Evolutionary conservation across 1,140 invertebrate species (phyloP), one percentile per base, ranked within the genome.

Genomic region (Pararge aegeria): DNA sequence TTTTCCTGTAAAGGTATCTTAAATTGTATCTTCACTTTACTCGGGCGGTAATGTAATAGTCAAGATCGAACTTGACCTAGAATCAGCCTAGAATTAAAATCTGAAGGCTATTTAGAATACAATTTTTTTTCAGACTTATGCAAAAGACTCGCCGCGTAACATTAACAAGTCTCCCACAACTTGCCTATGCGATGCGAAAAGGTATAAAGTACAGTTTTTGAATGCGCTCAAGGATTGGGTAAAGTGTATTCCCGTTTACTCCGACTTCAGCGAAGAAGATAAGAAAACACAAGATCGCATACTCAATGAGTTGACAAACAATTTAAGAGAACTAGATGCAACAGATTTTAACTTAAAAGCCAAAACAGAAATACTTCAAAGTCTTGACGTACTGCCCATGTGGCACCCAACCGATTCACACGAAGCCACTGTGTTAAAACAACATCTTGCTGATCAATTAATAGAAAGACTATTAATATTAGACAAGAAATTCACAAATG

Each of bases 231-330:
- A 12, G 7, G 55, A 65, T 15, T 76, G 73, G 73, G 12, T 70
- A 5, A 44, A 66, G 50, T 55, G 64, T 0, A 46, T 79, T 34
- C 76, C 76, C n/a, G 64, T 70, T 0, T 56, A 65, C 27, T 38
- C 44, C 0, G 61, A 64, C 27, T 66, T 69, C 12, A 52, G 12
- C 9, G 3, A 18, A 15, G 21, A 46, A 5, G 59, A 63, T 20
- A 65, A 50, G 52, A n/a, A 19, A 0, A 58, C 49, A 56, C 64
- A 61, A 61, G 56, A 68, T 38, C 30, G 56, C 15, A 19, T 73
- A 21, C 10, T 64, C 1, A 30, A 48, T 4, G n/a, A 67, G 1
- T 51, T 77, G 18, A 42, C 57, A 38, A 44, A 56, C 1, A 50
- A 44, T 5, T 50, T 77, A 9, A 50, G 56, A 21, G 44, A 29